A percentile compares a stretch with the other conserved stretches of the same genome.
Evolutionary conservation across 1,140 invertebrate species (phyloP).

Genomic region (Listronotus oregonensis): DNA sequence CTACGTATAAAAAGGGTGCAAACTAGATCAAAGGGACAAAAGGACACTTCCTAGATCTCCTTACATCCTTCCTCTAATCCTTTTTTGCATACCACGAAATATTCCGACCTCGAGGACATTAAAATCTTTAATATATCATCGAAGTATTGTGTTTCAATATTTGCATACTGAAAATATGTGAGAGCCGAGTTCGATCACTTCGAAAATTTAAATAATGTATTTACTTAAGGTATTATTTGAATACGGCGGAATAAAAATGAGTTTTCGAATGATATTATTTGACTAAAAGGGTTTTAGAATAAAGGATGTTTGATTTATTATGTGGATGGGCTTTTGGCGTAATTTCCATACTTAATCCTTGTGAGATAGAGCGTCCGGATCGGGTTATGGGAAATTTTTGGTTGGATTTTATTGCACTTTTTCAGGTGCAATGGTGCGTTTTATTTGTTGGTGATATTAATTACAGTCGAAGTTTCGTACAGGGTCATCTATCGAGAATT

Average conservation of each 20-base stretch:
- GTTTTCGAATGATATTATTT: conserved; percentile 26
- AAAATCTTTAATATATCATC: conserved; percentile 30
- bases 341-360: conserved; percentile 31
- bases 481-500: too few species aligned
- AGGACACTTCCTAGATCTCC: background rate
- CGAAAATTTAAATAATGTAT: conserved; percentile 35
- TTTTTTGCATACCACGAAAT: conserved; percentile 23
- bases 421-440: conserved; percentile 2
- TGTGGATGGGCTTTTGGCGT: conserved; percentile 26
- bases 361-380: conserved; percentile 7
- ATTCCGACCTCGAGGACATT: conserved; percentile 26
- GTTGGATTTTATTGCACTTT: conserved; percentile 20
- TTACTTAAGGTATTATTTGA: conserved; percentile 29
- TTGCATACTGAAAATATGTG: conserved; percentile 34
- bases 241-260: conserved; percentile 13
- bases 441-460: too few species aligned
- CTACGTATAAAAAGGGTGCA: too few species aligned
- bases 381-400: conserved; percentile 31
- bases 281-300: conserved; percentile 34
- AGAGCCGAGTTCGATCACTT: conserved; percentile 26
- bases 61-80: conserved; percentile 10
- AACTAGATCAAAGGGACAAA: too few species aligned
- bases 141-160: conserved; percentile 23
- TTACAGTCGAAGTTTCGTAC: too few species aligned
- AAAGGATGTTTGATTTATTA: conserved; percentile 28